Evolutionary conservation across 2,113 vertebrate genomes (phyloP), one percentile per base, ranked within the genome.

Genomic region (Abramis brama): DNA sequence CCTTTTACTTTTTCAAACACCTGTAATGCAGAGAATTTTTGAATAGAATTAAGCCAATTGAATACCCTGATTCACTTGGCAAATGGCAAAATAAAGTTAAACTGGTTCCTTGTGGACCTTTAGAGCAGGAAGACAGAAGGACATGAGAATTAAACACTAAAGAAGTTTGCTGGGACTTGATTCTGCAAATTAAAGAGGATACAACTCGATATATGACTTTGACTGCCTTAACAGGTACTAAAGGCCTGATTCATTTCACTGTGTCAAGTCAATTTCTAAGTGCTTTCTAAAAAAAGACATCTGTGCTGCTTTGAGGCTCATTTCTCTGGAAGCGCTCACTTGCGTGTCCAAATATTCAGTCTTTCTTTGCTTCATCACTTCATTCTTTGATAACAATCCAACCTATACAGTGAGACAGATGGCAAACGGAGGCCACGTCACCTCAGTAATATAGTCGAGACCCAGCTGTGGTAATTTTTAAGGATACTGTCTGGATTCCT

Each of bases 361-460:
- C 21, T 64, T 66, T 66, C 79, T 81, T 57, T 25, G 57, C 57
- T 3, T 64, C 60, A 70, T 83, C 68, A 25, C 43, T 70, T 70
- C 25, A 21, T 47, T 30, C 79, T 82, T 52, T 82, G 80, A 82
- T 82, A 55, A 68, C 43, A 70, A 82, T 82, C 64, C 80, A 82
- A 82, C 62, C 62, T 66, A 82, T 70, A 70, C 62, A 71, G 68
- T 25, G 10, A 83, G 66, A n/a, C 21, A 71, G 62, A 36, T 17
- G 50, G 66, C 30, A 73, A 73, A 73, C 50, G 9, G 60, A 82
- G 79, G 60, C 79, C 79, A 81, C 79, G 21, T 82, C 81, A 57
- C 68, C 13, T 83, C 68, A 25, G 21, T 83, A 73, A 73, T 59
- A 39, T 10, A 27, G 30, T 43, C n/a, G 81, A 73, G 81, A 83